Percentiles rank a stretch among this genome's conserved stretches.
phyloP scores from a whole-genome alignment of 2,113 vertebrate genomes.

The Bettongia penicillata region DNA sequence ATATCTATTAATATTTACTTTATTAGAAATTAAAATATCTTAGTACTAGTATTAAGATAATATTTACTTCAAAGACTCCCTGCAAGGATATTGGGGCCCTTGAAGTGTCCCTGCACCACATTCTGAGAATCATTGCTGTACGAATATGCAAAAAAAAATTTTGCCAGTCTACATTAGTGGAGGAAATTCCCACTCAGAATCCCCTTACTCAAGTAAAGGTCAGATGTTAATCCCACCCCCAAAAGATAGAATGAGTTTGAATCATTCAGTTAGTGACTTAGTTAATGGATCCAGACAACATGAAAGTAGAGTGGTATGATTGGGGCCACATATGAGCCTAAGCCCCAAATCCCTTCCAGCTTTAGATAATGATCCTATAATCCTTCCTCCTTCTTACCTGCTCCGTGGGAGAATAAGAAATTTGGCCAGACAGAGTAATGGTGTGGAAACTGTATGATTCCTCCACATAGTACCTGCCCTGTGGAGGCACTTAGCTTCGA shows the following conservation, averaged over 20 bases:
- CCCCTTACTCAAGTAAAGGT: background rate
- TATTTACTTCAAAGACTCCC: background rate
- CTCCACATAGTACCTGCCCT: background rate
- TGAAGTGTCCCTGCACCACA: background rate
- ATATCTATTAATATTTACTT: background rate
- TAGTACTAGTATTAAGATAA: background rate
- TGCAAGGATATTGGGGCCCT: too few relatives aligned
- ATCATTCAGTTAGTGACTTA: background rate
- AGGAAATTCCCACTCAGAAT: background rate
- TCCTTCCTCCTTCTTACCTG: background rate
- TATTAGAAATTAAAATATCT: background rate
- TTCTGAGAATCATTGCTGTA: background rate
- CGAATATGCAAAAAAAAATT: background rate
- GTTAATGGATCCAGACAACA: background rate
- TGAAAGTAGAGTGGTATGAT: background rate
- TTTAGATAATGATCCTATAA: background rate
- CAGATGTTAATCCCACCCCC: background rate
- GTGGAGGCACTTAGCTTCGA: background rate
- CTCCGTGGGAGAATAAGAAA: background rate
- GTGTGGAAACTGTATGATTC: background rate
- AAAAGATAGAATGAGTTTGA: background rate
- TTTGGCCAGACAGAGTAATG: background rate
- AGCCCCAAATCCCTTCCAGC: background rate
- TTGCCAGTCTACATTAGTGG: background rate
- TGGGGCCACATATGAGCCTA: background rate